Base-by-base conservation (phyloP, 2,797 vertebrate species). In the Pangasius mekongensis region DNA sequence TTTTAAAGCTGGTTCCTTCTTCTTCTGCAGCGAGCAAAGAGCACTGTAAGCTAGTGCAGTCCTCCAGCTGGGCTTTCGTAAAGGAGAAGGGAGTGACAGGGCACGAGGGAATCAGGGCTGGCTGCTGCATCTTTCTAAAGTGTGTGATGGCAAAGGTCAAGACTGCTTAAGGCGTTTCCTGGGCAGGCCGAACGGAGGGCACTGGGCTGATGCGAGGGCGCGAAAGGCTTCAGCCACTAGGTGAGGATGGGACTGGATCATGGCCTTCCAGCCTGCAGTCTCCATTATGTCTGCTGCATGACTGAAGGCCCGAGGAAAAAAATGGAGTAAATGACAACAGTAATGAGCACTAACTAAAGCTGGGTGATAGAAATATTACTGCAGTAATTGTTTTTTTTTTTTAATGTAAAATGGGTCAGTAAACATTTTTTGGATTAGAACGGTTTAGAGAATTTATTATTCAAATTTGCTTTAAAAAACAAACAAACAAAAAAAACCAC, bases 191-290 rank as follows among this genome's bases (percentile, higher is more conserved):
- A 92, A 92, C 0, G 92, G 91, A 76, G 92, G 90, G 73, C 92
- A 92, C 91, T 92, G 92, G 24, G 92, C 92, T 13, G 92, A 92
- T 2, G 92, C 92, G 85, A 99, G 96, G 84, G 99, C 99, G 3
- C 98, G 97, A 92, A 99, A 99, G 93, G 99, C 99, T 96, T 99
- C 99, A 84, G 99, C 99, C 92, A 99, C 99, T 95, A 99, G 97
- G 94, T 99, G 99, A 94, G 98, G 99, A 94, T 99, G 99, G 91
- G 98, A 99, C 90, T 99, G 98, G 96, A 99, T 98, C 99, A 99
- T 99, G 92, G 98, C 98, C 95, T 99, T 99, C 98, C 98, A 99
- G 92, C 99, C 98, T 86, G 98, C 97, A 36, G 99, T 99, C 95
- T 99, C 98, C 98, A 99, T 99, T 95, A 99, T 98, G 93, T 99